phyloP scores from a whole-genome alignment of 1,140 invertebrate species.

The Orchesella cincta region DNA sequence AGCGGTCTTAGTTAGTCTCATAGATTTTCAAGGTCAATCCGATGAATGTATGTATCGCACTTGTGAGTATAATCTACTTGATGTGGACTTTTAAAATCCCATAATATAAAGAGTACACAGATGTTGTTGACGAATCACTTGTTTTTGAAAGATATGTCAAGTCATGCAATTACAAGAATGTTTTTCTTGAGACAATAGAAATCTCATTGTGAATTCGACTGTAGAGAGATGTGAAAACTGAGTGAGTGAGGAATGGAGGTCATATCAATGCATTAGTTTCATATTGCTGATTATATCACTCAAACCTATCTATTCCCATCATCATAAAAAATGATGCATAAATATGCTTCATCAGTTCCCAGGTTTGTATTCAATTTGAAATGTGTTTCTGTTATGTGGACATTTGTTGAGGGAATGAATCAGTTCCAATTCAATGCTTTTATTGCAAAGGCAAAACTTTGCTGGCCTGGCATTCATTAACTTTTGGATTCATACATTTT shows the following conservation, averaged over 20 bases:
- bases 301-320: no score
- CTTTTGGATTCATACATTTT: no score
- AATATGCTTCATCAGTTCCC: no score
- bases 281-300: conserved; percentile 7
- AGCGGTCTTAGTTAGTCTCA: neutral
- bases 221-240: no score
- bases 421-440: neutral
- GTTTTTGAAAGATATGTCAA: conserved; percentile 20
- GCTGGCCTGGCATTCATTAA: no score
- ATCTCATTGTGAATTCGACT: neutral
- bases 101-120: neutral
- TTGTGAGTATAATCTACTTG: no score
- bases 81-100: neutral
- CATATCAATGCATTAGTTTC: neutral
- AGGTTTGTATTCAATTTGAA: no score
- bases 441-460: no score
- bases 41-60: neutral
- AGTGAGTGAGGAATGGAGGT: no score
- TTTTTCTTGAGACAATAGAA: conserved; percentile 21
- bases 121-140: conserved; percentile 26
- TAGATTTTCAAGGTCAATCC: conserved; percentile 10
- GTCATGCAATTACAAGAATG: conserved; percentile 19
- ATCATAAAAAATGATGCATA: no score
- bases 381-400: no score
- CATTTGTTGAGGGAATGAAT: no score